Percentiles rank a stretch among this genome's conserved stretches.
Evolutionary conservation across 2,797 vertebrate genomes (phyloP).

Genomic region (Spinus pinus): DNA sequence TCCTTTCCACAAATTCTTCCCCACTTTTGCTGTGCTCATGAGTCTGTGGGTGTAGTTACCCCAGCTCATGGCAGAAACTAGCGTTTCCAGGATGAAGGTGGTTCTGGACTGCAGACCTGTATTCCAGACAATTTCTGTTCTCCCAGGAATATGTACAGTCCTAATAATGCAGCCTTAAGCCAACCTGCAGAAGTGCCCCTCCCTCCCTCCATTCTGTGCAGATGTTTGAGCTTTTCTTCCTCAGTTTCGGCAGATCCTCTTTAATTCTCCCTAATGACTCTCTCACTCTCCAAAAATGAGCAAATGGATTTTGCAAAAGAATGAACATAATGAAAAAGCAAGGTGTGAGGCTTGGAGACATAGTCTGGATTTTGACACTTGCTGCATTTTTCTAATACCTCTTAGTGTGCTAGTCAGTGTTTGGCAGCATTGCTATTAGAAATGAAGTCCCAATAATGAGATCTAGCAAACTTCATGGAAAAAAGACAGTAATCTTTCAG

Average conservation of each 20-base stretch:
- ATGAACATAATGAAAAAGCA: neutral
- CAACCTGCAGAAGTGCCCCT: neutral
- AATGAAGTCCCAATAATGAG: neutral
- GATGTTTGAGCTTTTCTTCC: slow-evolving; percentile 4
- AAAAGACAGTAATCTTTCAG: neutral
- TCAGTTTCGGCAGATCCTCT: neutral
- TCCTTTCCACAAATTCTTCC: slow-evolving; percentile 14
- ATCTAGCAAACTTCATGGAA: neutral
- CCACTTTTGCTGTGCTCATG: neutral
- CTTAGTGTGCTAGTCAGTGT: neutral
- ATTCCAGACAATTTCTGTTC: slow-evolving; percentile 33
- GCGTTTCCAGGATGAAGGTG: slow-evolving; percentile 38
- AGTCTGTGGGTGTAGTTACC: slow-evolving; percentile 43
- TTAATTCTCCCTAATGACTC: neutral
- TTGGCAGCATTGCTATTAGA: neutral
- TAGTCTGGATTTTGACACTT: neutral
- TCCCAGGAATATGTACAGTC: slow-evolving; percentile 1
- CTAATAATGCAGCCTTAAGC: neutral
- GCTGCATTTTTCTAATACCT: neutral
- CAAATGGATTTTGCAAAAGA: neutral
- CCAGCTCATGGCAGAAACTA: slow-evolving; percentile 23
- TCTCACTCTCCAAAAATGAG: neutral
- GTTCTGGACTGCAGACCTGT: slow-evolving; percentile 35
- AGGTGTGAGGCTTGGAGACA: neutral
- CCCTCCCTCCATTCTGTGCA: neutral